Conservation (phyloP, 1,140 invertebrate genomes). For the Maconellicoccus hirsutus region DNA sequence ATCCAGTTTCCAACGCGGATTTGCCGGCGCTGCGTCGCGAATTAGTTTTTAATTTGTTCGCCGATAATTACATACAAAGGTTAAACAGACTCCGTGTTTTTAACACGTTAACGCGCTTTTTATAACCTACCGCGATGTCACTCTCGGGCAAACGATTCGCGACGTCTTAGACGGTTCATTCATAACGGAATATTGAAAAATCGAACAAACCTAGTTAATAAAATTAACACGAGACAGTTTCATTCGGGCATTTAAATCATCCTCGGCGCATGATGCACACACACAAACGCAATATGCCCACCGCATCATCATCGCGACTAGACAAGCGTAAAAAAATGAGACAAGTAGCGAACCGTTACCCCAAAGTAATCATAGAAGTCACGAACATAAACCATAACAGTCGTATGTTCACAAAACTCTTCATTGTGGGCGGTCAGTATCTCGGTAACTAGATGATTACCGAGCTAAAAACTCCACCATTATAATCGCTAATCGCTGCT, state of each 20-base stretch:
- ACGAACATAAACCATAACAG: neutral
- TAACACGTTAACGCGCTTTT: no score
- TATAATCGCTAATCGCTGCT: no score
- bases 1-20: neutral
- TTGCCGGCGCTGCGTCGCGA: neutral
- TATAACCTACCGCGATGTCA: no score
- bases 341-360: conserved; percentile 7
- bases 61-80: neutral
- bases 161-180: no score
- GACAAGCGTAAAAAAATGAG: conserved; percentile 3
- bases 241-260: no score
- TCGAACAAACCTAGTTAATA: no score
- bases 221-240: no score
- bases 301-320: neutral
- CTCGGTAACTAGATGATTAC: neutral
- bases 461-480: neutral
- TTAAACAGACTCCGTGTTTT: no score
- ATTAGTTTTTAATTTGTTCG: neutral
- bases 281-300: no score
- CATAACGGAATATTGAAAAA: no score
- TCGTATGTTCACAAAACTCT: neutral
- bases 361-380: conserved; percentile 4
- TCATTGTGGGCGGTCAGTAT: conserved; percentile 1
- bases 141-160: no score
- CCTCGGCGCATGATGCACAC: no score